Base-by-base conservation (phyloP, 2,888 invertebrate genomes). In the Caenorhabditis sp. region DNA sequence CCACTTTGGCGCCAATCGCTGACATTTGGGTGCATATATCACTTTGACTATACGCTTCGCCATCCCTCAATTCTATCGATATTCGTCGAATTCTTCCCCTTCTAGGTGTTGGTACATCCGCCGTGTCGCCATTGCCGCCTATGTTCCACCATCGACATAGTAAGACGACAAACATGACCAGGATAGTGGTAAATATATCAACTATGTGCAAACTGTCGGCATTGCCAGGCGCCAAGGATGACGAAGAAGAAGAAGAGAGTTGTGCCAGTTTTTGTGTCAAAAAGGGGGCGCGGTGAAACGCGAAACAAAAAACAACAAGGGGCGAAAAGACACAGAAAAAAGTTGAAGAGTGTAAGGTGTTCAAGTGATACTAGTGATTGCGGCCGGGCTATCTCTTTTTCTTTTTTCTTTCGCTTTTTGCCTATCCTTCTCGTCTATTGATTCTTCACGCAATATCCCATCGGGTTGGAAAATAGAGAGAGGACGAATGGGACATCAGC, bases 281-380 rank as follows among this genome's bases (percentile, higher is more conserved):
- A 31, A 31, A 31, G 31, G 31, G 31, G 31, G 31, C 31, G 31
- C 64, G 58, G 59, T 21, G 57, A 58, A 61, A n/a, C n/a, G n/a
- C n/a, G n/a, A n/a, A n/a, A n/a, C n/a, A n/a, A n/a, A 57, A 58
- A 49, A 64, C 61, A 59, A 53, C 62, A 59, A 59, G 70, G 61
- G 53, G 49, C 64, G 25, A 53, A 53, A 53, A 53, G n/a, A 53
- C 10, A 20, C 60, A 36, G 57, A 57, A 36, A 53, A 38, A 54
- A 20, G 57, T 21, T 21, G 50, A 26, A 50, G 57, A 49, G 53
- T 61, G 60, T 53, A 59, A 59, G 59, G 38, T 65, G 65, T 70
- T 70, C 70, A 70, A 65, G 70, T 70, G 70, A 70, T 70, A 64
- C 60, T 27, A 52, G 20, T 69, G 63, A 69, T 69, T 69, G 69